Evolutionary conservation across 2,113 vertebrate genomes (phyloP), one percentile per base, ranked within the genome.

Genomic region (Scytalopus superciliaris): DNA sequence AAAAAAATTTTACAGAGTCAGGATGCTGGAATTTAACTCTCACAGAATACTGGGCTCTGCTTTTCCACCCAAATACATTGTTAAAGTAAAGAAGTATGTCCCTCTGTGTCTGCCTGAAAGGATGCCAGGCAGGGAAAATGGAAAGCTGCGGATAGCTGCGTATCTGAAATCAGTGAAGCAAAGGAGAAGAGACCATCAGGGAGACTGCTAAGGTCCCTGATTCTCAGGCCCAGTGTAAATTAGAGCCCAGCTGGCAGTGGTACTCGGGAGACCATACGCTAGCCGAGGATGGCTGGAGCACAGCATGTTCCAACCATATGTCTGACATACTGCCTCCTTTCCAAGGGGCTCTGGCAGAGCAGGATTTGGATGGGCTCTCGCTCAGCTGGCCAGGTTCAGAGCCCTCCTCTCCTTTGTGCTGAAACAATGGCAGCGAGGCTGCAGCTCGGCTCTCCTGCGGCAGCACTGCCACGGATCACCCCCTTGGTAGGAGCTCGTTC

Each of bases 241-340:
- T 84, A 90, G 95, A 95, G 92, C 94, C 95, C 95, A 97, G 94
- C 96, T 97, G 95, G 95, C 96, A 96, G 85, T 2, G 75, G 90
- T 47, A 74, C 94, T 94, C 92, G 0, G 83, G 94, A 96, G 94
- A 94, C 96, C 96, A 96, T 96, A 96, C 93, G 94, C 93, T 96
- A 95, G 87, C 92, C 3, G 92, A 96, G 95, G 94, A 91, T 95
- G 95, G 93, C 94, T 96, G 94, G 85, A 96, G 93, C 94, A 86
- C 96, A 96, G 92, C 95, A 96, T 96, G 94, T 86, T 94, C 25
- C 93, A 84, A 70, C 94, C 94, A 93, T 95, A 96, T 96, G 94
- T 92, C 94, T 96, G 96, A 95, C 95, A 94, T 95, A 93, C 95
- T 95, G 95, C 91, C 93, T 96, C 77, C 89, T 40, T 95, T 97